Conservation (phyloP, 2,888 invertebrate genomes). For the Agrotis exclamationis region DNA sequence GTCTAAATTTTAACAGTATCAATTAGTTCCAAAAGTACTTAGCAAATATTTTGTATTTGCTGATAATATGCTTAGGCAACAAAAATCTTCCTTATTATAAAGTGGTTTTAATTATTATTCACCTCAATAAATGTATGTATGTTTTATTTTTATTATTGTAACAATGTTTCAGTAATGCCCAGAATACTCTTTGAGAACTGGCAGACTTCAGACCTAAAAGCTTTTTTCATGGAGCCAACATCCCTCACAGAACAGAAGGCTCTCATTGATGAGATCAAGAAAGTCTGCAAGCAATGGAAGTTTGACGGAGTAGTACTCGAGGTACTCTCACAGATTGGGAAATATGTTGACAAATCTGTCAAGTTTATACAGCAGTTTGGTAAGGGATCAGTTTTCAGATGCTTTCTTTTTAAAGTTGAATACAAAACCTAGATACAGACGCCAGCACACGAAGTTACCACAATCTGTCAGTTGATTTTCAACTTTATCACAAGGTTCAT, state of each 20-base stretch:
- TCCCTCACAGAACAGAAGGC: constrained; percentile 93
- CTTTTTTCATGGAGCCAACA: constrained; percentile 93
- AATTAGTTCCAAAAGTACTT: not conserved
- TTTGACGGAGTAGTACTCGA: constrained; percentile 98
- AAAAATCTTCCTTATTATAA: no score
- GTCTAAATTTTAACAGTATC: not conserved
- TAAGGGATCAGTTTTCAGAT: constrained; percentile 64
- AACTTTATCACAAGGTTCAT: no score
- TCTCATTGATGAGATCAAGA: constrained; percentile 93
- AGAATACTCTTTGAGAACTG: constrained; percentile 97
- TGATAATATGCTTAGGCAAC: no score
- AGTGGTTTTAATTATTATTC: no score
- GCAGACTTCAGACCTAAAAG: constrained; percentile 94
- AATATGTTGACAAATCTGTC: constrained; percentile 93
- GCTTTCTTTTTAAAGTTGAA: no score
- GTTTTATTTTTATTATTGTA: no score
- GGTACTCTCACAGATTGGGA: constrained; percentile 95
- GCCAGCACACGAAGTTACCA: no score
- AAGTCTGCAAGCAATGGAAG: constrained; percentile 93
- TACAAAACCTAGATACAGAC: no score
- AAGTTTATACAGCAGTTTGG: constrained; percentile 93
- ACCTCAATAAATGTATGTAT: no score
- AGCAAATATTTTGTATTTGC: not conserved
- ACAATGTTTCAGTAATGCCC: constrained; percentile 95
- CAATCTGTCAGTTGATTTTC: no score